These are phyloP conservation scores for Cheilinus undulatus DNA, from an alignment of 2,113 vertebrate species.

Conservation along the genomic window DNA sequence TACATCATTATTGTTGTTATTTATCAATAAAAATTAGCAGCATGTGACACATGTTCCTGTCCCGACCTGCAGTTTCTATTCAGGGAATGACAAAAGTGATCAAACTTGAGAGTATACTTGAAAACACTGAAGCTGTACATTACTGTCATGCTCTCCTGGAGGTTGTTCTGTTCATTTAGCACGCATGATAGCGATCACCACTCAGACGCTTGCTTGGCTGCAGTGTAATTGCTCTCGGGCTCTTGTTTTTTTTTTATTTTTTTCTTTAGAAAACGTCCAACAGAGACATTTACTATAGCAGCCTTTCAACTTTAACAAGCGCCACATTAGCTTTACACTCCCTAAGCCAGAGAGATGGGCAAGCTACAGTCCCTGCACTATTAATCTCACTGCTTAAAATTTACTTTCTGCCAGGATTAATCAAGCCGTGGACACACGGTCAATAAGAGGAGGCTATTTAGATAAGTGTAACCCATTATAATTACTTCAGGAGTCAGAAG, in stretches of 20 bases:
- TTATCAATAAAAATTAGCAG: constrained; percentile 49
- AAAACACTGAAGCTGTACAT: constrained; percentile 4
- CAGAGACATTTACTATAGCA: constrained; percentile 57
- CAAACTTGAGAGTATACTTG: not conserved
- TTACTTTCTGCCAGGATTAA: constrained; percentile 61
- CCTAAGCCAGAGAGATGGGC: constrained; percentile 29
- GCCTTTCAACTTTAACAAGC: constrained; percentile 71
- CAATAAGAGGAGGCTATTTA: constrained; percentile 71
- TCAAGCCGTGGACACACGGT: constrained; percentile 52
- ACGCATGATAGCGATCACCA: constrained; percentile 49
- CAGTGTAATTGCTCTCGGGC: constrained; percentile 58
- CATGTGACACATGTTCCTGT: constrained; percentile 7
- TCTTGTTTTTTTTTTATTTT: constrained; percentile 60
- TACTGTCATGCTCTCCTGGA: constrained; percentile 11
- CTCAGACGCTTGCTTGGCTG: constrained; percentile 30
- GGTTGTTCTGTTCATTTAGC: constrained; percentile 46
- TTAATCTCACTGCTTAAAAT: constrained; percentile 63
- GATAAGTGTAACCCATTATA: constrained; percentile 72
- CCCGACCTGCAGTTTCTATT: not conserved
- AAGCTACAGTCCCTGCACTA: constrained; percentile 52
- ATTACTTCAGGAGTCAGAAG: constrained; percentile 65
- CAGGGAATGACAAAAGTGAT: not conserved
- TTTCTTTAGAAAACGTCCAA: constrained; percentile 61
- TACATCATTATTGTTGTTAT: constrained; percentile 31
- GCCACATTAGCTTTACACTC: constrained; percentile 66